Evolutionary conservation across 1,140 invertebrate species (phyloP), one percentile per base, ranked within the genome.

Genomic region (Hormaphis cornu): DNA sequence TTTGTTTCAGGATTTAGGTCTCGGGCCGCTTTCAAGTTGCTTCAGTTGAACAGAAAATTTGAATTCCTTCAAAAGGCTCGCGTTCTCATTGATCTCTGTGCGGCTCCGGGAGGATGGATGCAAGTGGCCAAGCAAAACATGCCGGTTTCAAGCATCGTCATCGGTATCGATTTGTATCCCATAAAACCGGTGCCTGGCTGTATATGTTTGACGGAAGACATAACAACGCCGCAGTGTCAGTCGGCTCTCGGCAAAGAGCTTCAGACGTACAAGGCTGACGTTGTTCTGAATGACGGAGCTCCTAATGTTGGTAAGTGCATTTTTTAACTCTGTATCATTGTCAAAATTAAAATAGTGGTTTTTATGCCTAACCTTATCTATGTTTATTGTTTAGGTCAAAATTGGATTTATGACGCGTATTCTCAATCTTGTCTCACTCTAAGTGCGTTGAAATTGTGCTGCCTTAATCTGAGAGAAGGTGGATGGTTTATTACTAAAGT

Each of bases 401-500:
- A 94, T 80, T 99, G 97, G 97, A 76, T 95, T 2, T 91, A 94
- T 78, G 97, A 99, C 85, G 94, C 97, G 4, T 99, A 95, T 78
- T 87, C 92, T 74, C 97, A 99, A 81, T 85, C 86, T 48, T 87
- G 88, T 74, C 80, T 99, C 1, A 95, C 95, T 7, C 80, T 99
- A 1, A 88, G 89, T 75, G 93, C 97, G 18, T 79, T 98, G 20
- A 97, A 97, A 81, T 76, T 99, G 66, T 93, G 95, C 0, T 90
- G 92, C 33, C 85, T 95, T 72, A 94, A 99, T 77, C 79, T 99
- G n/a, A 83, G 84, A 74, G 84, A 88, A 75, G 94, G 94, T 61
- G 97, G 97, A 50, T 97, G 89, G 87, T 99, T 99, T 82, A 84
- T 99, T 0, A 98, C 97, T 1, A 99, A 99, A 84, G 87, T 99